These are phyloP conservation scores for Amphiduros pacificus DNA, from an alignment of 2,888 invertebrate species.

Conservation along the genomic window DNA sequence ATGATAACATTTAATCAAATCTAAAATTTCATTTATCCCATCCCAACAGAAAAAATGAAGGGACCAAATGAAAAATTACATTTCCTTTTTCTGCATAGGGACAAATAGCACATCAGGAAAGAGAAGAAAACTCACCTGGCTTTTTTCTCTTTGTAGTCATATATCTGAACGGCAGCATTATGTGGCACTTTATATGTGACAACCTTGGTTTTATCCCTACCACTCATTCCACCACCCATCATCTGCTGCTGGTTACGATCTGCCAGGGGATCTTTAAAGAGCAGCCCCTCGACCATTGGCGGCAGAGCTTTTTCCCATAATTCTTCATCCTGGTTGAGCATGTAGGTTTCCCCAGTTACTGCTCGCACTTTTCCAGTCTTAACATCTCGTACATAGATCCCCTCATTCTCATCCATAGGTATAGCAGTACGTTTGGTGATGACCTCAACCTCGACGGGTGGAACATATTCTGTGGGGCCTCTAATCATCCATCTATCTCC, in stretches of 20 bases:
- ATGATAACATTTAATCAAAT: too few species aligned
- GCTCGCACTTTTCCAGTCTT: conserved; percentile 61
- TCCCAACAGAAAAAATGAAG: too few species aligned
- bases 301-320: conserved; percentile 59
- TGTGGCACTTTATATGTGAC: conserved; percentile 63
- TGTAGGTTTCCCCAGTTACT: conserved; percentile 62
- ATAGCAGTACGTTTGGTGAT: conserved; percentile 59
- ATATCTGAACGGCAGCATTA: conserved; percentile 64
- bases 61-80: too few species aligned
- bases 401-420: conserved; percentile 64
- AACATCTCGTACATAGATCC: conserved; percentile 62
- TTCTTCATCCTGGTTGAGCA: conserved; percentile 62
- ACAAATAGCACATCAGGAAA: too few species aligned
- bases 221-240: neutral
- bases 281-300: conserved; percentile 55
- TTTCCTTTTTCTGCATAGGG: too few species aligned
- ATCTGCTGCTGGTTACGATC: conserved; percentile 49
- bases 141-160: conserved; percentile 64
- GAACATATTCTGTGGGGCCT: conserved; percentile 63
- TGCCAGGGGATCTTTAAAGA: conserved; percentile 59
- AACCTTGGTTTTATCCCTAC: conserved; percentile 40
- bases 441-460: conserved; percentile 63
- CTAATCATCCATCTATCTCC: conserved; percentile 64
- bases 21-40: too few species aligned
- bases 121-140: too few species aligned